Percentiles rank a stretch among this genome's conserved stretches.
Evolutionary conservation across 2,113 vertebrate genomes (phyloP).

Genomic region (Myrmophylax atrothorax): DNA sequence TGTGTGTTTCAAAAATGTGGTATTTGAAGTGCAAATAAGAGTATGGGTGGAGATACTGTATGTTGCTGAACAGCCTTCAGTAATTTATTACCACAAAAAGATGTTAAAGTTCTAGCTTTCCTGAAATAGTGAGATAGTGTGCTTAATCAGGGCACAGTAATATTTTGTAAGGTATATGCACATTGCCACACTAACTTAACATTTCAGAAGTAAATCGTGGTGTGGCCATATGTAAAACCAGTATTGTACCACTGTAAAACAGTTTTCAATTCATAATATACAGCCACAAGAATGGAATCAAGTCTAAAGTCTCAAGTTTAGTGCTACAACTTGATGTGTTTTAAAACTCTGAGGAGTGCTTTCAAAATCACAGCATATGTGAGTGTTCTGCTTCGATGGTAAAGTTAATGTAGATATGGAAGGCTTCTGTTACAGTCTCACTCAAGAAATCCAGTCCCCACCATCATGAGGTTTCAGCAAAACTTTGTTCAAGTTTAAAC

Average conservation of each 20-base stretch:
- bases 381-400: not conserved
- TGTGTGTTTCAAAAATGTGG: not conserved
- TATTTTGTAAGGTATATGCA: not conserved
- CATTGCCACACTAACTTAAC: not conserved
- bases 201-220: not conserved
- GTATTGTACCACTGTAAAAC: not conserved
- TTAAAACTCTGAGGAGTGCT: not conserved
- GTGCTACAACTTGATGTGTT: not conserved
- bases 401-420: not conserved
- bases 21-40: not conserved
- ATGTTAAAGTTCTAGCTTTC: not conserved
- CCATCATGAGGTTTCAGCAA: not conserved
- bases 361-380: not conserved
- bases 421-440: not conserved
- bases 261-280: not conserved
- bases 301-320: not conserved
- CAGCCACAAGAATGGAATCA: not conserved
- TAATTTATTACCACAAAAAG: not conserved
- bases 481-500: not conserved
- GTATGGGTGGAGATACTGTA: not conserved
- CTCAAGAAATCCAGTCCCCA: not conserved
- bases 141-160: not conserved
- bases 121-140: not conserved
- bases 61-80: not conserved
- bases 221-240: not conserved